These are phyloP conservation scores for Scotopteryx bipunctaria DNA, from an alignment of 2,888 invertebrate genomes.

Conservation along the genomic window DNA sequence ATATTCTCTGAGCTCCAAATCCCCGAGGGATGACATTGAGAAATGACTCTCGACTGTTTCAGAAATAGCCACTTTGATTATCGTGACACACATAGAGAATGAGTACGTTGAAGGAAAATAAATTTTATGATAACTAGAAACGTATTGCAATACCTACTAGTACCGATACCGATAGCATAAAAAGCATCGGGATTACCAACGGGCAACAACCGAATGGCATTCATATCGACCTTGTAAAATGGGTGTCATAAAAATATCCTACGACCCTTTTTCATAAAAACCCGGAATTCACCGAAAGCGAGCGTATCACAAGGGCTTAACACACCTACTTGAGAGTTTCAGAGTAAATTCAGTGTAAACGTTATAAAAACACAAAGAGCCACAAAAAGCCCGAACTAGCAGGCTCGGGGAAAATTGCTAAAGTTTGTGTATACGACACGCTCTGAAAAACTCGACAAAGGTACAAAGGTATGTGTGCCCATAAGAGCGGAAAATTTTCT, in stretches of 20 bases:
- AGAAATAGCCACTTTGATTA: slow-evolving; percentile 12
- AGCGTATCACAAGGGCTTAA: slow-evolving; percentile 22
- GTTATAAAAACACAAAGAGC: slow-evolving; percentile 33
- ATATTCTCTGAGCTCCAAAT: slow-evolving; percentile 3
- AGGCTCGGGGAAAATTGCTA: slow-evolving; percentile 39
- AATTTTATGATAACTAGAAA: too few relatives aligned
- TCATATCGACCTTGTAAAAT: slow-evolving; percentile 23
- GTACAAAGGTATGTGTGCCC: slow-evolving; percentile 58
- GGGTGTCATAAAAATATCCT: slow-evolving; percentile 22
- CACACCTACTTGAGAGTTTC: slow-evolving; percentile 24
- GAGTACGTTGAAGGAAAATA: background rate
- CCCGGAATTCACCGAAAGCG: slow-evolving; percentile 18
- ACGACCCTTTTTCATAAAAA: slow-evolving; percentile 28
- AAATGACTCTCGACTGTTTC: slow-evolving; percentile 19
- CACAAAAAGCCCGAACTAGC: slow-evolving; percentile 24
- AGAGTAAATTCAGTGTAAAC: slow-evolving; percentile 30
- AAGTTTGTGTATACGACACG: slow-evolving; percentile 65
- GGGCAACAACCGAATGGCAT: slow-evolving; percentile 1
- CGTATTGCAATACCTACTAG: background rate
- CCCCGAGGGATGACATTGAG: slow-evolving; percentile 22
- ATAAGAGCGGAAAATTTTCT: slow-evolving; percentile 77
- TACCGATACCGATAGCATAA: background rate
- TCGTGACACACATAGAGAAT: background rate
- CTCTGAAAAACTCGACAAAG: slow-evolving; percentile 67
- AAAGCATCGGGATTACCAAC: slow-evolving; percentile 4